phyloP scores from a whole-genome alignment of 2,113 vertebrate genomes.

The Eretmochelys imbricata region DNA sequence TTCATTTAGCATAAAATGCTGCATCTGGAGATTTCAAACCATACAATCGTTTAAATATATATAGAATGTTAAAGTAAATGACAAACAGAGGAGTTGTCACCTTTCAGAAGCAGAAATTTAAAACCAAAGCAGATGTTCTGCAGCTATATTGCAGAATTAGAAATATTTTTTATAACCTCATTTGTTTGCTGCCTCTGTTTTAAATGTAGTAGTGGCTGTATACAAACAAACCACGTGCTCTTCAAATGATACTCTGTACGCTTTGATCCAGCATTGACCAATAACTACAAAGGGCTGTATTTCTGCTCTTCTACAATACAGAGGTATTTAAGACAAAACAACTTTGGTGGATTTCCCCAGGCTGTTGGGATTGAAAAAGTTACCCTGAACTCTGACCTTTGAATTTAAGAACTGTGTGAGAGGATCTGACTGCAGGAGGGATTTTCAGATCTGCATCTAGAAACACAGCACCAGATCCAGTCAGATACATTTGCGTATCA shows the following conservation, averaged over 20 bases:
- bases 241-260: not conserved
- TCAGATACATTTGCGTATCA: rapidly evolving
- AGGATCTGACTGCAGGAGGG: not conserved
- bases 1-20: conserved; percentile 80
- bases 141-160: conserved; percentile 52
- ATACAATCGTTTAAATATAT: conserved; percentile 79
- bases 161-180: conserved; percentile 55
- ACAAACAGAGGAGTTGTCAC: conserved; percentile 76
- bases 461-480: not conserved
- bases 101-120: conserved; percentile 70
- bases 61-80: conserved; percentile 79
- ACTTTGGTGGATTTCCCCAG: not conserved
- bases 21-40: conserved; percentile 78
- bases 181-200: conserved; percentile 46
- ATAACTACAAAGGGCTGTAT: not conserved
- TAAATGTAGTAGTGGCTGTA: conserved; percentile 30
- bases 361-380: not conserved
- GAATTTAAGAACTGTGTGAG: rapidly evolving
- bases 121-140: conserved; percentile 59
- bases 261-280: not conserved
- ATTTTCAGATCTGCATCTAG: not conserved
- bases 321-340: not conserved
- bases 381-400: not conserved
- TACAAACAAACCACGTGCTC: conserved; percentile 27
- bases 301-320: not conserved